A percentile compares a stretch with the other conserved stretches of the same genome.
These are phyloP conservation scores for Drosophila multiciliata DNA, from an alignment of 2,888 invertebrate species.

Conservation along the genomic window DNA sequence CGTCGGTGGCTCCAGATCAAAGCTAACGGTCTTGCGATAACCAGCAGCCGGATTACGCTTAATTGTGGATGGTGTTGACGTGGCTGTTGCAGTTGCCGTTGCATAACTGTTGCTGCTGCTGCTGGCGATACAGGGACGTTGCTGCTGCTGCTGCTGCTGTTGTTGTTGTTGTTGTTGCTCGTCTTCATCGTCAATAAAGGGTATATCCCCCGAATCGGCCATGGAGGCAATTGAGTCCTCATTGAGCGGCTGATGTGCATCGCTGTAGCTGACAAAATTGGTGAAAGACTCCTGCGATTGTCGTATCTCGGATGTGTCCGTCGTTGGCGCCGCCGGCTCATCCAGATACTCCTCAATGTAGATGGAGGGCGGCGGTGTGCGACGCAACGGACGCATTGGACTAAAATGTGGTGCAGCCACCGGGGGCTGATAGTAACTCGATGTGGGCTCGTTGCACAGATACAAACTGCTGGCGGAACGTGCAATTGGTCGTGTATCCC, in stretches of 20 bases:
- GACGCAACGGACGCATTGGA: constrained; percentile 68
- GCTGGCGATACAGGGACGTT: constrained; percentile 50
- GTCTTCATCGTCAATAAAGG: constrained; percentile 85
- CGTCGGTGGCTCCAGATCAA: constrained; percentile 78
- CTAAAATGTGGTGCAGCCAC: constrained; percentile 53
- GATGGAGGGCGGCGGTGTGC: constrained; percentile 83
- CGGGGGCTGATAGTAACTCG: constrained; percentile 44
- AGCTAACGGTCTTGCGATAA: constrained; percentile 84
- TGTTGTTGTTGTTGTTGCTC: constrained; percentile 75
- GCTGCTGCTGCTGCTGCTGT: constrained; percentile 41
- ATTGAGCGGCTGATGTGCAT: constrained; percentile 84
- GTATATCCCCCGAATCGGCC: constrained; percentile 83
- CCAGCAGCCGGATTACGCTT: constrained; percentile 65
- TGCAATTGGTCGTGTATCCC: constrained; percentile 84
- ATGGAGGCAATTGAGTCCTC: constrained; percentile 84
- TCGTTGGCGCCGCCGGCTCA: constrained; percentile 46
- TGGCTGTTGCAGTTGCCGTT: constrained; percentile 58
- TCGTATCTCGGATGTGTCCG: constrained; percentile 54
- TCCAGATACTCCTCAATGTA: constrained; percentile 84
- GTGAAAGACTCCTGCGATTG: constrained; percentile 82
- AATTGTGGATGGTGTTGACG: constrained; percentile 47
- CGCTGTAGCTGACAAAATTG: constrained; percentile 76
- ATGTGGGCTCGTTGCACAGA: constrained; percentile 58
- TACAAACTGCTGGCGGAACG: constrained; percentile 82
- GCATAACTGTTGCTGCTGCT: constrained; percentile 34